Evolutionary conservation across 2,888 invertebrate genomes (phyloP).

Genomic region (Cerastis rubricosa): DNA sequence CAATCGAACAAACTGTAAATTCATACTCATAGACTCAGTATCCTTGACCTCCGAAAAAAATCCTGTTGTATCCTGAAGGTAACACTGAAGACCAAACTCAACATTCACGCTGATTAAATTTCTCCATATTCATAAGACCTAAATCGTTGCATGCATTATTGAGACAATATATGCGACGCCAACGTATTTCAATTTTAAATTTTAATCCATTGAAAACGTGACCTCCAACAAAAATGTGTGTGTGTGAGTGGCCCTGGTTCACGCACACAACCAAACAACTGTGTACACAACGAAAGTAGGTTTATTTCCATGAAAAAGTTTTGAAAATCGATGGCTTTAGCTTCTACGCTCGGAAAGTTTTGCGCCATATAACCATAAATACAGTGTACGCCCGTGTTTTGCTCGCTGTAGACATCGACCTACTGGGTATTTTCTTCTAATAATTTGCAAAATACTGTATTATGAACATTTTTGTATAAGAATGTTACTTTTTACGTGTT

Average conservation of each 20-base stretch:
- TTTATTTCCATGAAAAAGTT: slow-evolving; percentile 91
- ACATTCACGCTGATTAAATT: slow-evolving; percentile 10
- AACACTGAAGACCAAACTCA: slow-evolving; percentile 1
- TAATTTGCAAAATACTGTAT: slow-evolving; percentile 78
- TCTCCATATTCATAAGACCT: slow-evolving; percentile 32
- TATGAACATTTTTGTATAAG: slow-evolving; percentile 69
- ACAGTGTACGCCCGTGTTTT: slow-evolving; percentile 86
- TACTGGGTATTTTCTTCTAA: slow-evolving; percentile 79
- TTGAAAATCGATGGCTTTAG: slow-evolving; percentile 91
- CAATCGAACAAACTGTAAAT: neutral
- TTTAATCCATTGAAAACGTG: slow-evolving; percentile 77
- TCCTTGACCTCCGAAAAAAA: neutral
- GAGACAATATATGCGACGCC: slow-evolving; percentile 32
- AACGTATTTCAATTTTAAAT: slow-evolving; percentile 60
- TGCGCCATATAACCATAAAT: slow-evolving; percentile 90
- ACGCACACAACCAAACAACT: slow-evolving; percentile 78
- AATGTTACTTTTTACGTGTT: slow-evolving; percentile 55
- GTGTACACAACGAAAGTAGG: slow-evolving; percentile 89
- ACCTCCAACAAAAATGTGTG: slow-evolving; percentile 76
- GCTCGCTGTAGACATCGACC: slow-evolving; percentile 80
- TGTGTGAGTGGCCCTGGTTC: slow-evolving; percentile 77
- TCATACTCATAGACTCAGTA: neutral
- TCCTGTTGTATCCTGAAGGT: neutral
- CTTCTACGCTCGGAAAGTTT: slow-evolving; percentile 90
- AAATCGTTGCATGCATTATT: slow-evolving; percentile 34